Percentiles rank a stretch among this genome's conserved stretches.
Evolutionary conservation across 2,113 vertebrate species (phyloP).

Genomic region (Gymnogyps californianus): DNA sequence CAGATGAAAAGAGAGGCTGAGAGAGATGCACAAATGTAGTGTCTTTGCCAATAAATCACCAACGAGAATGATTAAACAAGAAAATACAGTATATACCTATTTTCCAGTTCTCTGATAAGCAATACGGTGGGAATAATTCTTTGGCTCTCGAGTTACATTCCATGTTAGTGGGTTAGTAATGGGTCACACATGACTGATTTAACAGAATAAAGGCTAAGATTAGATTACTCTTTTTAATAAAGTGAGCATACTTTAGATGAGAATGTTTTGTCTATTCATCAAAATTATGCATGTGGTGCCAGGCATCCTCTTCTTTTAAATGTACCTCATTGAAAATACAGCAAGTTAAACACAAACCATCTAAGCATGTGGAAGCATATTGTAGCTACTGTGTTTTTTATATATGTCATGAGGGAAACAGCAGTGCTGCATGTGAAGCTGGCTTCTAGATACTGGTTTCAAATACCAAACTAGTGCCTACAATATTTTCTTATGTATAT

Average conservation of each 20-base stretch:
- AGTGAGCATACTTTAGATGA: constrained; percentile 36
- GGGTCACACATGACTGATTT: constrained; percentile 63
- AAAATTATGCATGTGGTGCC: constrained; percentile 24
- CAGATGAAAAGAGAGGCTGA: background rate
- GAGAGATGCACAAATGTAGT: constrained; percentile 2
- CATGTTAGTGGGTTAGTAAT: constrained; percentile 60
- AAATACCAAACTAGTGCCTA: background rate
- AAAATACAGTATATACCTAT: constrained; percentile 48
- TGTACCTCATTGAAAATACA: constrained; percentile 44
- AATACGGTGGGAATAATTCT: constrained; percentile 61
- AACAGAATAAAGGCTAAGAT: constrained; percentile 59
- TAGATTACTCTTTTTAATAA: constrained; percentile 69
- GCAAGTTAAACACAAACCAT: constrained; percentile 43
- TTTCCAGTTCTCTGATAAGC: constrained; percentile 54
- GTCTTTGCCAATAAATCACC: constrained; percentile 51
- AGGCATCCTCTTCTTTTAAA: constrained; percentile 46
- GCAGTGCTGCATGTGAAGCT: background rate
- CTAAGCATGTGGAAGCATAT: background rate
- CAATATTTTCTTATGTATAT: background rate
- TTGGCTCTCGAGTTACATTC: constrained; percentile 56
- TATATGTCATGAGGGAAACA: background rate
- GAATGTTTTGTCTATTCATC: constrained; percentile 25
- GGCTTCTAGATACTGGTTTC: background rate
- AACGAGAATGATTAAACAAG: constrained; percentile 47
- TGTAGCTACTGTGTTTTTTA: background rate